These are phyloP conservation scores for Dinocampus coccinellae DNA, from an alignment of 2,888 invertebrate species.

Conservation along the genomic window DNA sequence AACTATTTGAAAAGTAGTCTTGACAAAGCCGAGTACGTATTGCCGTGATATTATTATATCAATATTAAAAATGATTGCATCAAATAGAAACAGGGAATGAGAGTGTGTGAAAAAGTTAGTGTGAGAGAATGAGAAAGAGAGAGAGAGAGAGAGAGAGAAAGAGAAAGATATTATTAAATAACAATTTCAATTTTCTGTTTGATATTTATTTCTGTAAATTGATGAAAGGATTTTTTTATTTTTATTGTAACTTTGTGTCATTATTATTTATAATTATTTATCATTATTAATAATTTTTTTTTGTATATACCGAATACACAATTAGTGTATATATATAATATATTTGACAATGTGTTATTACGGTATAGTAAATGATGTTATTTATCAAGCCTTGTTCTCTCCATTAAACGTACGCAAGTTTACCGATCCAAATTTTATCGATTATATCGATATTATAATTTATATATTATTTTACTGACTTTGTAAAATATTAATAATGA, in stretches of 20 bases:
- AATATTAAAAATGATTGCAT: conserved; percentile 13
- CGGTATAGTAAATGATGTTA: not conserved
- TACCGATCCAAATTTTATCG: conserved; percentile 26
- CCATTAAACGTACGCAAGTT: conserved; percentile 20
- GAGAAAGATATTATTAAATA: too few relatives aligned
- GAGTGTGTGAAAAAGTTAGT: too few relatives aligned
- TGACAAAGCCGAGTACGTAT: not conserved
- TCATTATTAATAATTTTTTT: not conserved
- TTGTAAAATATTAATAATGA: conserved; percentile 20
- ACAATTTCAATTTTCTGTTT: not conserved
- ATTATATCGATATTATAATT: conserved; percentile 36
- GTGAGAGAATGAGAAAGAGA: too few relatives aligned
- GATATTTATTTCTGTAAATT: not conserved
- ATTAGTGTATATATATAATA: not conserved
- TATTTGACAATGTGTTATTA: not conserved
- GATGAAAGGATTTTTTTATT: too few relatives aligned
- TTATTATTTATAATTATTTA: not conserved
- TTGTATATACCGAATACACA: not conserved
- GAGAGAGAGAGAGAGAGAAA: too few relatives aligned
- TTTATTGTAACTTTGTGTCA: too few relatives aligned
- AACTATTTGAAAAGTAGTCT: not conserved
- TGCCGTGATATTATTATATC: conserved; percentile 3
- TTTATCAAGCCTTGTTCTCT: conserved; percentile 27
- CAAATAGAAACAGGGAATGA: too few relatives aligned
- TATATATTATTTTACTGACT: conserved; percentile 19